Evolutionary conservation across 2,888 invertebrate genomes (phyloP).

Genomic region (Andrena fulva): DNA sequence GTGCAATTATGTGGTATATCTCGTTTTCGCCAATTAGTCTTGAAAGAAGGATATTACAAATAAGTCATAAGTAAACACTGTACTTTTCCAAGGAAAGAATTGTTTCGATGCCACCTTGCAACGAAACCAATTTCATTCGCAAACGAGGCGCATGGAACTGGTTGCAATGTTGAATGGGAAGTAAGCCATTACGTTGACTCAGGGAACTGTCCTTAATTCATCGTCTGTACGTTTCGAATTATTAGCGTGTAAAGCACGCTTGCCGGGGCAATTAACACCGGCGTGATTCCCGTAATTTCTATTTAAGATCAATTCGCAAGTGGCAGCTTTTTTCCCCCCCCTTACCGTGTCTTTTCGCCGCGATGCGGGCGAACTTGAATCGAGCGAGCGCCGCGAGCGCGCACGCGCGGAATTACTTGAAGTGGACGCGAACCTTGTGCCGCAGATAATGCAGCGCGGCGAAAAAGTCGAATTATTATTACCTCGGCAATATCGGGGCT

Average conservation of each 20-base stretch:
- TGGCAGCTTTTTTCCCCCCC: neutral
- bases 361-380: slow-evolving; percentile 36
- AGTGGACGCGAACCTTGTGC: slow-evolving; percentile 51
- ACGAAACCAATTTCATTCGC: slow-evolving; percentile 54
- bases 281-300: slow-evolving; percentile 12
- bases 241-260: slow-evolving; percentile 42
- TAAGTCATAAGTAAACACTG: neutral
- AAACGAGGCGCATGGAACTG: slow-evolving; percentile 52
- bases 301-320: neutral
- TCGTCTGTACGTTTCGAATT: slow-evolving; percentile 55
- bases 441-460: slow-evolving; percentile 46
- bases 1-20: too few species aligned
- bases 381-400: slow-evolving; percentile 46
- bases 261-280: slow-evolving; percentile 55
- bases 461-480: slow-evolving; percentile 31
- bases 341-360: neutral
- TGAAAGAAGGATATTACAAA: neutral
- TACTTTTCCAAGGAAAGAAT: slow-evolving; percentile 13
- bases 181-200: slow-evolving; percentile 68
- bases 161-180: slow-evolving; percentile 66
- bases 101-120: slow-evolving; percentile 51
- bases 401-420: slow-evolving; percentile 56
- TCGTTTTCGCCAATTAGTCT: neutral
- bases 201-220: slow-evolving; percentile 71
- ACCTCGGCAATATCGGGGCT: neutral